These are phyloP conservation scores for Xyliphius kryptos DNA, from an alignment of 2,113 vertebrate genomes.

Conservation along the genomic window DNA sequence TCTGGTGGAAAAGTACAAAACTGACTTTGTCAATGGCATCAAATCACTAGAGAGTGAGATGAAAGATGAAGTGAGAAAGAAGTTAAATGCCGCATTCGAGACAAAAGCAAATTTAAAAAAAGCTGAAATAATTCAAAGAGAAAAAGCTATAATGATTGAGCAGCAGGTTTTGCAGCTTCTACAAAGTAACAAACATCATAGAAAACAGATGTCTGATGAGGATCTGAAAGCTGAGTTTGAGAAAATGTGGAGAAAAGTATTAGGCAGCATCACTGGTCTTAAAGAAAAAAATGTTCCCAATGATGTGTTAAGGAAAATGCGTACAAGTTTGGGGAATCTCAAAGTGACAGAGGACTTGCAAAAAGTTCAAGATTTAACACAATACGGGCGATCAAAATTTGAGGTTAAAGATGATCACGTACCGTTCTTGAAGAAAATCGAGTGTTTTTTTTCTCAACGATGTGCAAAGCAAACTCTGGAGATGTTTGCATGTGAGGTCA, in stretches of 20 bases:
- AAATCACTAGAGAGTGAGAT: conserved; percentile 42
- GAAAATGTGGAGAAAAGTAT: conserved; percentile 49
- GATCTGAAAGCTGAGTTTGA: conserved; percentile 7
- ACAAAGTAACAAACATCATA: conserved; percentile 20
- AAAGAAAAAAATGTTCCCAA: conserved; percentile 31
- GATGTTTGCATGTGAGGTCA: neutral
- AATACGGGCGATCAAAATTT: neutral
- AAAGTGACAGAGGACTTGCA: conserved; percentile 31
- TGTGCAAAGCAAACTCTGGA: neutral
- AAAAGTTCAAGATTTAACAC: neutral
- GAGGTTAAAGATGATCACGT: neutral
- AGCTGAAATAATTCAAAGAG: conserved; percentile 31
- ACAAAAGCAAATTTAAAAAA: conserved; percentile 17
- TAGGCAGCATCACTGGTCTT: neutral
- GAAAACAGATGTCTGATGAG: conserved; percentile 1
- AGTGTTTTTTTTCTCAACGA: neutral
- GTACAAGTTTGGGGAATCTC: conserved; percentile 16
- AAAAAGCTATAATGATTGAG: conserved; percentile 45
- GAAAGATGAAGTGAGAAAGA: neutral
- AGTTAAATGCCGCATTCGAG: conserved; percentile 20
- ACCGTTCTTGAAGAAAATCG: neutral
- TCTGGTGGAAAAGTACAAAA: conserved; percentile 55
- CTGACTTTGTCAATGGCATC: conserved; percentile 45
- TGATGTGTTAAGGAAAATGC: conserved; percentile 29
- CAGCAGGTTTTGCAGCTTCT: conserved; percentile 37